These are phyloP conservation scores for Boloria selene DNA, from an alignment of 2,888 invertebrate genomes.

Conservation along the genomic window DNA sequence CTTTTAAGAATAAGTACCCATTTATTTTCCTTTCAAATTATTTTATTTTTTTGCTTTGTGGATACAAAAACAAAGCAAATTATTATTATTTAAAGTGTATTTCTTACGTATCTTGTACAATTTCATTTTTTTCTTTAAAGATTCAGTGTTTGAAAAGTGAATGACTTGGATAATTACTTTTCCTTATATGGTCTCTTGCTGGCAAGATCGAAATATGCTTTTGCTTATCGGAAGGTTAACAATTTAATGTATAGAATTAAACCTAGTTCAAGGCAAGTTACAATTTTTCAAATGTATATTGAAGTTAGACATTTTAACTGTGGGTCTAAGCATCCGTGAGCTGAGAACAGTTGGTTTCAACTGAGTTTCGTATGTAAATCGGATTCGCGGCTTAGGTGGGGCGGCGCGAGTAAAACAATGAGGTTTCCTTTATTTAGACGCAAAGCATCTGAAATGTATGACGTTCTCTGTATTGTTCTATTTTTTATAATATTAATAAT, in stretches of 20 bases:
- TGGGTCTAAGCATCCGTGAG: constrained; percentile 21
- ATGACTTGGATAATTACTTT: no score
- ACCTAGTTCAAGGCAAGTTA: not conserved
- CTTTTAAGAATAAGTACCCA: no score
- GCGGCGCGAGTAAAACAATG: constrained; percentile 42
- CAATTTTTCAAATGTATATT: not conserved
- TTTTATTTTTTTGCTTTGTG: no score
- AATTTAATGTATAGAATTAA: not conserved
- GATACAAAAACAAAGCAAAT: no score
- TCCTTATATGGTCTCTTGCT: no score
- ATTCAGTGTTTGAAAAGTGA: no score
- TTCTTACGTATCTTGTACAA: no score
- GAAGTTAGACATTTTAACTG: constrained; percentile 20
- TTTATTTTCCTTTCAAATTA: no score
- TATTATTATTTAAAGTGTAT: no score
- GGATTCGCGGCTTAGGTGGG: constrained; percentile 51
- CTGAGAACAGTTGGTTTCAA: constrained; percentile 45
- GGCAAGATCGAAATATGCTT: no score
- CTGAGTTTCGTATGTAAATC: constrained; percentile 64
- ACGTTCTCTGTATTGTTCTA: constrained; percentile 25
- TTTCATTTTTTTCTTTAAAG: no score
- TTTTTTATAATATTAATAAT: constrained; percentile 8
- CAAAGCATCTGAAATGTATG: constrained; percentile 36
- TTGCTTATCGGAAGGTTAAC: not conserved
- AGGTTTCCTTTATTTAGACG: constrained; percentile 36